Evolutionary conservation across 2,113 vertebrate species (phyloP), one percentile per base, ranked within the genome.

Genomic region (Trochalopteron elliotii): DNA sequence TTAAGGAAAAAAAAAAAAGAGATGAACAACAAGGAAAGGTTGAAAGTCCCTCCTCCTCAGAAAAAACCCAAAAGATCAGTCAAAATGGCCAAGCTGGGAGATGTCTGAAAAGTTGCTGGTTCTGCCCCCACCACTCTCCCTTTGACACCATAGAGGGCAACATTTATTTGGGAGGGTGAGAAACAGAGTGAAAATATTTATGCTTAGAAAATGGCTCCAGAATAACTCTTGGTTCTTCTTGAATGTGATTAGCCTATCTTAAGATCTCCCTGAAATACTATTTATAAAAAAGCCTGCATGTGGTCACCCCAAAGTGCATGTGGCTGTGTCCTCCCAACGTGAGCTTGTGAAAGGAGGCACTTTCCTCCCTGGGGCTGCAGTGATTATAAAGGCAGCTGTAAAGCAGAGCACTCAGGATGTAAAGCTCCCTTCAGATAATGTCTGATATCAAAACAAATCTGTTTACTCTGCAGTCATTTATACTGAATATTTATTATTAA

Each of bases 381-480:
- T 94, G 87, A 90, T 97, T 93, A 63, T 60, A 79, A 82, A 96
- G 90, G 87, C 87, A 83, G 90, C 60, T 93, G 42, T 83, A 92
- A 93, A 90, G 61, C 91, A 80, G 81, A 76, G 79, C 71, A 81
- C 94, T 96, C 83, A 77, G 85, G 86, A 45, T 89, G 56, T 91
- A 92, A 94, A 97, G 91, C 83, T 44, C 94, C 74, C 92, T 97
- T 97, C 97, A 97, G 75, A 94, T 97, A 96, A 96, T 95, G 82
- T 60, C 50, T 81, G 52, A 57, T 86, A 93, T 37, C 78, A 97
- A 96, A 94, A 95, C 56, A 93, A 87, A 87, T 77, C 63, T 87
- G 82, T 95, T 90, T 94, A 92, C 70, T 85, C 78, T 71, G 68
- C 31, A 90, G 64, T 67, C 30, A 60, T 90, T 96, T 91, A 39